Evolutionary conservation across 35 echinoderm and acorn worm genomes (phyloP), one percentile per base, ranked within the genome.

Genomic region (Diadema setosum): DNA sequence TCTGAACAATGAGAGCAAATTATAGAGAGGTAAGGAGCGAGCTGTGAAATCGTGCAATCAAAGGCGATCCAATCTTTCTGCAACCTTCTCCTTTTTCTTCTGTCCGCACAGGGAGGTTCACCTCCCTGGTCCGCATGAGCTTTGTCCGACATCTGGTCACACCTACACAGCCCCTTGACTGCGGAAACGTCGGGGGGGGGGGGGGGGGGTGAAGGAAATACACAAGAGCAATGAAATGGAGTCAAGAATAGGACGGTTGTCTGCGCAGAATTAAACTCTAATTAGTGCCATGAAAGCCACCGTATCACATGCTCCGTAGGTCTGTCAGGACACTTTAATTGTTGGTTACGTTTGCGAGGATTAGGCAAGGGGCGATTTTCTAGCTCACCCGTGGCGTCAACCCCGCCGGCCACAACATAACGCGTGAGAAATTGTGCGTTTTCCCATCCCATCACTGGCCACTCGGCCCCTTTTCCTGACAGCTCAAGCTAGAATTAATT

Each of bases 271-370:
- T 78, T 78, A 78, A 78, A 78, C 24, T 42, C 73, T 78, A 78
- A 78, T 78, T 78, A 78, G 73, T 78, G 40, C 29, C 73, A n/a
- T 78, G 73, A 78, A 78, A 78, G 73, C 73, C 73, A 78, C 73
- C 73, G 73, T 78, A 78, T 78, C 73, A 26, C 29, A 25, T 67
- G 39, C 73, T 78, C 73, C 11, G n/a, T 41, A 78, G 73, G 73
- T 78, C 73, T 78, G 73, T 78, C 73, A 78, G 8, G 39, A 78
- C 27, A 21, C 73, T 44, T 78, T 78, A 78, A 78, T 78, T 78
- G 73, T 78, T 12, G 27, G 73, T 36, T 78, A 78, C 20, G 73
- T 78, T 78, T 41, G 44, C 7, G 73, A 8, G 33, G 40, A 36
- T 20, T 42, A 21, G 39, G 16, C n/a, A 42, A 44, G 40, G 44